Percentiles rank a stretch among this genome's conserved stretches.
These are phyloP conservation scores for Tromatobia lineatoria DNA, from an alignment of 2,888 invertebrate genomes.

Conservation along the genomic window DNA sequence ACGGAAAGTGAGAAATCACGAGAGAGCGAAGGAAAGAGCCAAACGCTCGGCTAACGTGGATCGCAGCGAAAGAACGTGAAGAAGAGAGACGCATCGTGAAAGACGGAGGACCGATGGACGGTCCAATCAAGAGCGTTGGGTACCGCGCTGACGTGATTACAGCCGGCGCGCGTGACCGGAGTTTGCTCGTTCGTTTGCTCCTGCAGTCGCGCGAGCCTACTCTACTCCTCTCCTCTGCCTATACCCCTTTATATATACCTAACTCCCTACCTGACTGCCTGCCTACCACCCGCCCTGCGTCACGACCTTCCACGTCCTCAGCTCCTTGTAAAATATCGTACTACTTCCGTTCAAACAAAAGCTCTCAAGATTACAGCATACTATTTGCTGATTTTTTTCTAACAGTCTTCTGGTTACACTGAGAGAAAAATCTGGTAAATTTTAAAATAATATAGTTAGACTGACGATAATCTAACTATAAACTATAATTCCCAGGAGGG, in stretches of 20 bases:
- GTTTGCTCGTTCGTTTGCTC: slow-evolving; percentile 77
- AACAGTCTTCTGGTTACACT: not conserved
- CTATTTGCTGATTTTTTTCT: not conserved
- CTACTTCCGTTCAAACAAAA: slow-evolving; percentile 49
- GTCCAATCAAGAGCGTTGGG: slow-evolving; percentile 81
- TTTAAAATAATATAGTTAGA: too few relatives aligned
- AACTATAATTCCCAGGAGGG: too few relatives aligned
- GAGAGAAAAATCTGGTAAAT: too few relatives aligned
- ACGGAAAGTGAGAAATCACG: slow-evolving; percentile 58
- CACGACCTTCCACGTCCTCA: slow-evolving; percentile 64
- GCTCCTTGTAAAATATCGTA: slow-evolving; percentile 50
- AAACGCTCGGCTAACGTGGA: slow-evolving; percentile 44
- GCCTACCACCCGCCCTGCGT: slow-evolving; percentile 71
- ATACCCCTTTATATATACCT: slow-evolving; percentile 21
- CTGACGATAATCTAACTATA: too few relatives aligned
- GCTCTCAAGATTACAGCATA: not conserved
- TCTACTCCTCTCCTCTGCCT: slow-evolving; percentile 18
- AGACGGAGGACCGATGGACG: slow-evolving; percentile 73
- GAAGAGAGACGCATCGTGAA: slow-evolving; percentile 48
- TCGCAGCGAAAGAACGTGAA: slow-evolving; percentile 37
- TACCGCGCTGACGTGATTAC: slow-evolving; percentile 82
- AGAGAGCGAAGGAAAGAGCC: slow-evolving; percentile 33
- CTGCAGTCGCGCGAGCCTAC: slow-evolving; percentile 71
- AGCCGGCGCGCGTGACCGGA: slow-evolving; percentile 83
- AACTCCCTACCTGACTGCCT: slow-evolving; percentile 8